Percentiles rank a stretch among this genome's conserved stretches.
Evolutionary conservation across 2,797 vertebrate genomes (phyloP).

Genomic region (Danio kyathit): DNA sequence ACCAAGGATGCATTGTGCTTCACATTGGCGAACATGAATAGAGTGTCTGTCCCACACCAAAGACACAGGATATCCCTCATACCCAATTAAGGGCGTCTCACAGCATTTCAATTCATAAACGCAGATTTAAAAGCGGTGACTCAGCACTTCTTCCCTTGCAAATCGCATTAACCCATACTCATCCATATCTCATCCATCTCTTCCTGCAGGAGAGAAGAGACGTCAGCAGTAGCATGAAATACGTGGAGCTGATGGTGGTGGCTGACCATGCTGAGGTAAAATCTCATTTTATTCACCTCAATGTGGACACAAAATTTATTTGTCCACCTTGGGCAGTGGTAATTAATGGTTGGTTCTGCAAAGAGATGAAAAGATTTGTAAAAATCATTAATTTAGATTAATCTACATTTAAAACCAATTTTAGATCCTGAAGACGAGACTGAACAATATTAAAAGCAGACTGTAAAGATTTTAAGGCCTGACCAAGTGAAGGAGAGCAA

Average conservation of each 20-base stretch:
- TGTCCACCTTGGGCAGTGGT: no score
- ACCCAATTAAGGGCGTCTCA: not conserved
- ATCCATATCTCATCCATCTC: slow-evolving; percentile 11
- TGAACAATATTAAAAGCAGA: no score
- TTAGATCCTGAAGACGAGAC: no score
- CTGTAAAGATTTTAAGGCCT: no score
- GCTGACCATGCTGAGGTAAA: slow-evolving; percentile 95
- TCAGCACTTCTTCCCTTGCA: slow-evolving; percentile 3
- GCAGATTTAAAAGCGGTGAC: slow-evolving; percentile 2
- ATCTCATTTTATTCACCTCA: not conserved
- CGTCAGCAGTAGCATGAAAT: slow-evolving; percentile 84
- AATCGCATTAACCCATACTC: not conserved
- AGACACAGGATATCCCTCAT: slow-evolving; percentile 37
- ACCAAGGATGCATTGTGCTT: slow-evolving; percentile 36
- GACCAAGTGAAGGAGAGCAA: no score
- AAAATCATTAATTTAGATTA: no score
- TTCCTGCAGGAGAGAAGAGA: slow-evolving; percentile 86
- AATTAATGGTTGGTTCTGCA: no score
- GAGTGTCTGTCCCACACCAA: not conserved
- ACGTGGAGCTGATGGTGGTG: slow-evolving; percentile 93
- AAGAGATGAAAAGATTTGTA: no score
- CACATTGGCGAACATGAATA: slow-evolving; percentile 20
- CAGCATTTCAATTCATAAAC: not conserved
- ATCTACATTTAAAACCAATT: no score
- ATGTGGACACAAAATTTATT: no score